A percentile compares a stretch with the other conserved stretches of the same genome.
These are phyloP conservation scores for Pseudoatta argentina DNA, from an alignment of 1,140 invertebrate genomes.

Conservation along the genomic window DNA sequence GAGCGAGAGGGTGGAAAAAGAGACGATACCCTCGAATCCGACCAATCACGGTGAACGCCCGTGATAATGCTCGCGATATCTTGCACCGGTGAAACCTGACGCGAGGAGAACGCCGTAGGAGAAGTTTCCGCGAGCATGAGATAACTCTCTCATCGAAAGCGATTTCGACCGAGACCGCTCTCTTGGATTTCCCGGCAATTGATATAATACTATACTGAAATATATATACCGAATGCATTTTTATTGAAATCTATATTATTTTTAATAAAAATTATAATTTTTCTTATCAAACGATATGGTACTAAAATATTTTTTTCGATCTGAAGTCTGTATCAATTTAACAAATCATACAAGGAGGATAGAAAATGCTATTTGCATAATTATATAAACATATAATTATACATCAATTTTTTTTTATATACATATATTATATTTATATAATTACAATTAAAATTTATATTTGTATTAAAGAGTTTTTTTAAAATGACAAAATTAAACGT, in stretches of 20 bases:
- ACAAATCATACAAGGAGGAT: neutral
- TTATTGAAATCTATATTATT: neutral
- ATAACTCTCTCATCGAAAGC: conserved; percentile 37
- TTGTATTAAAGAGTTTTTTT: neutral
- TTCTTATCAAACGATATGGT: neutral
- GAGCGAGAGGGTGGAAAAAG: conserved; percentile 74
- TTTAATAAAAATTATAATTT: neutral
- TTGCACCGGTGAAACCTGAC: conserved; percentile 66
- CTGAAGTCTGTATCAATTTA: neutral
- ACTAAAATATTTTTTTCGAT: neutral
- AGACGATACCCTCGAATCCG: conserved; percentile 73
- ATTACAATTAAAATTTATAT: neutral
- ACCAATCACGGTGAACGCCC: conserved; percentile 73
- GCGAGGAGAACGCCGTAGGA: conserved; percentile 36
- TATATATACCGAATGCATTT: neutral
- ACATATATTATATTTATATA: neutral
- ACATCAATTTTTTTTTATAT: too few species aligned
- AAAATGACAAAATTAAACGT: neutral
- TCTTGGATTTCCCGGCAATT: conserved; percentile 19
- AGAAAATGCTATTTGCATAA: neutral
- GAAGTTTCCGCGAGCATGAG: conserved; percentile 40
- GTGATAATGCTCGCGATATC: conserved; percentile 74
- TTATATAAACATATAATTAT: neutral
- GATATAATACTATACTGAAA: neutral
- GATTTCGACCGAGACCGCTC: conserved; percentile 34